Evolutionary conservation across 1,140 invertebrate genomes (phyloP), one percentile per base, ranked within the genome.

Genomic region (Zelostemma sp.): DNA sequence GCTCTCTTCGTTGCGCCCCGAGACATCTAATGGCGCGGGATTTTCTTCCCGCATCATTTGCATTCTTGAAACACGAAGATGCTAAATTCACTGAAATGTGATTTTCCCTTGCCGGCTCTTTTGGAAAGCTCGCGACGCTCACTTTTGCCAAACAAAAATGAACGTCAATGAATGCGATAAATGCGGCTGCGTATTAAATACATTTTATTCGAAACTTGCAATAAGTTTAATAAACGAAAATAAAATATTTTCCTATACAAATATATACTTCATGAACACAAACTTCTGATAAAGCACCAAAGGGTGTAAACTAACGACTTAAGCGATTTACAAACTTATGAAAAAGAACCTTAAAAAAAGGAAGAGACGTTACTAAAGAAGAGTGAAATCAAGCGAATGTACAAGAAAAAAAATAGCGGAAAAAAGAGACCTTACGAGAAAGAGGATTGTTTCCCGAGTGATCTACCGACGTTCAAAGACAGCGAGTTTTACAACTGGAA

Each of bases 321-420:
- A 64, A 54, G 59, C 60, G 61, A 64, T 47, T 63, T 64, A 69
- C 59, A 61, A 63, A 60, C 66, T 63, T 53, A 61, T 21, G 9
- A 46, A 15, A 28, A 28, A 41, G n/a, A 41, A 41, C 16, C n/a
- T 28, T 28, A 33, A 14, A 33, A 56, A 17, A 67, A 16, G 17
- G 18, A 49, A 18, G 46, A 45, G 31, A 31, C 15, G 33, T 19
- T 6, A 50, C 2, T 40, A 28, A 49, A 46, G 46, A 56, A 43
- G 41, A 63, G 62, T 66, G 63, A 63, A 53, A 28, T 28, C 60
- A 67, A 63, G 68, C 68, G 65, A 72, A 72, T 64, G 63, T 60
- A 72, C 59, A 67, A 59, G 50, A 28, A 28, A 28, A 55, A 67
- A 59, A 43, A 66, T n/a, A 67, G 35, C 59, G 54, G 59, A 58